These are phyloP conservation scores for Nemapogon koenigi DNA, from an alignment of 2,888 invertebrate species.

Conservation along the genomic window DNA sequence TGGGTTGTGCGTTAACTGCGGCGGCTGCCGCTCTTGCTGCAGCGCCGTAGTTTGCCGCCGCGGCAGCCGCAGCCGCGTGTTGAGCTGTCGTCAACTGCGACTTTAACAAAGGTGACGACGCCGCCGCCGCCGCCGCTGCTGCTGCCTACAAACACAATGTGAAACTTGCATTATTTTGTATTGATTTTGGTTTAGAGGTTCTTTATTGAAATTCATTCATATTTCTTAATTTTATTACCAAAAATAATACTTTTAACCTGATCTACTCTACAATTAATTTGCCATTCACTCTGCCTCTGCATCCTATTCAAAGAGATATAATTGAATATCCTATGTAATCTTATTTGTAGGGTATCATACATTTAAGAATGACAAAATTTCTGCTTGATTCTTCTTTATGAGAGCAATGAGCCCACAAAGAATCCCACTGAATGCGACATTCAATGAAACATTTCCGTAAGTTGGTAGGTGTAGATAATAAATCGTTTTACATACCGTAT, in stretches of 20 bases:
- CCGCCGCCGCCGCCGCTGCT: conserved; percentile 74
- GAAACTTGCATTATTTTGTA: no score
- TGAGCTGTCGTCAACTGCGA: conserved; percentile 84
- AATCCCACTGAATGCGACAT: conserved; percentile 6
- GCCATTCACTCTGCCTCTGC: no score
- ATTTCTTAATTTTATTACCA: no score
- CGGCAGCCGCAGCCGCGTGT: conserved; percentile 87
- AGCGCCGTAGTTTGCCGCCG: conserved; percentile 86
- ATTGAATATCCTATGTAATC: no score
- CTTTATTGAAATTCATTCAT: no score
- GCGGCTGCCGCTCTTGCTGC: conserved; percentile 84
- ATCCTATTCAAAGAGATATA: no score
- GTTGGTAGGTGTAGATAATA: no score
- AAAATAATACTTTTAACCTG: no score
- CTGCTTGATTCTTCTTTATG: conserved; percentile 17
- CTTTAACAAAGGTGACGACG: conserved; percentile 81
- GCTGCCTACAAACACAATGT: conserved; percentile 37
- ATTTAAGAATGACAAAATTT: conserved; percentile 20
- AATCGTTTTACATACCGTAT: conserved; percentile 5
- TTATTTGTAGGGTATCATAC: no score
- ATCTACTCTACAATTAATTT: no score
- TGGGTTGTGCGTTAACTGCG: conserved; percentile 70
- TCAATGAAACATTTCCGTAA: no score
- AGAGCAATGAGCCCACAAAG: conserved; percentile 15
- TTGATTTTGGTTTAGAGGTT: no score